These are phyloP conservation scores for Ormyrus thymus DNA, from an alignment of 2,888 invertebrate species.

Conservation along the genomic window DNA sequence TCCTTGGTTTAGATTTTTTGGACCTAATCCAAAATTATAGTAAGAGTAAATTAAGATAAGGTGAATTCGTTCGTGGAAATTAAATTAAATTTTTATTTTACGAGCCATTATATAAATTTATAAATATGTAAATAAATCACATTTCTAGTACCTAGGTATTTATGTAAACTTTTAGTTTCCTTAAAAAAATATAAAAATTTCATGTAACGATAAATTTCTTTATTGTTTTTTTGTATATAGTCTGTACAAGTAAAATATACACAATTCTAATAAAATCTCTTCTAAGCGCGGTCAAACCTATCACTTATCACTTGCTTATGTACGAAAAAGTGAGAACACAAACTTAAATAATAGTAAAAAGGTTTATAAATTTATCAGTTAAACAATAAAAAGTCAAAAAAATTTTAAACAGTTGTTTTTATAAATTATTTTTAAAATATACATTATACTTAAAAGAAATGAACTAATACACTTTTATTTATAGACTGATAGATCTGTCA, in stretches of 20 bases:
- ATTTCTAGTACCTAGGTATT: constrained; percentile 28
- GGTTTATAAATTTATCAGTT: constrained; percentile 31
- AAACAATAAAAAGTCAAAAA: constrained; percentile 45
- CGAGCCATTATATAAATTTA: constrained; percentile 14
- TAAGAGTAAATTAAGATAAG: constrained; percentile 1
- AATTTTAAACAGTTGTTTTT: constrained; percentile 27
- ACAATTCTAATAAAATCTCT: constrained; percentile 60
- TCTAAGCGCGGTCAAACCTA: constrained; percentile 54
- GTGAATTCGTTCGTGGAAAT: too few relatives aligned
- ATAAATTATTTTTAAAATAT: constrained; percentile 37
- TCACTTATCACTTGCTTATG: constrained; percentile 3
- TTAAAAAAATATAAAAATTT: constrained; percentile 29
- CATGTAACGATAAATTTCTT: constrained; percentile 49
- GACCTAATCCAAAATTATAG: constrained; percentile 68
- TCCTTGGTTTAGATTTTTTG: constrained; percentile 69
- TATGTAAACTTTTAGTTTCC: constrained; percentile 45
- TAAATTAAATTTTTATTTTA: constrained; percentile 7
- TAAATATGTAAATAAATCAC: constrained; percentile 48
- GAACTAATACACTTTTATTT: constrained; percentile 12
- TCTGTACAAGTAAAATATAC: constrained; percentile 60
- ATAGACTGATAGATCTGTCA: not conserved
- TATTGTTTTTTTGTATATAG: constrained; percentile 56
- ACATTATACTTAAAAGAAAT: constrained; percentile 10
- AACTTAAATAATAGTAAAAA: constrained; percentile 14
- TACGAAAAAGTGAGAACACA: constrained; percentile 27